Conservation (phyloP, 2,113 vertebrate genomes). For the Saccopteryx leptura region DNA sequence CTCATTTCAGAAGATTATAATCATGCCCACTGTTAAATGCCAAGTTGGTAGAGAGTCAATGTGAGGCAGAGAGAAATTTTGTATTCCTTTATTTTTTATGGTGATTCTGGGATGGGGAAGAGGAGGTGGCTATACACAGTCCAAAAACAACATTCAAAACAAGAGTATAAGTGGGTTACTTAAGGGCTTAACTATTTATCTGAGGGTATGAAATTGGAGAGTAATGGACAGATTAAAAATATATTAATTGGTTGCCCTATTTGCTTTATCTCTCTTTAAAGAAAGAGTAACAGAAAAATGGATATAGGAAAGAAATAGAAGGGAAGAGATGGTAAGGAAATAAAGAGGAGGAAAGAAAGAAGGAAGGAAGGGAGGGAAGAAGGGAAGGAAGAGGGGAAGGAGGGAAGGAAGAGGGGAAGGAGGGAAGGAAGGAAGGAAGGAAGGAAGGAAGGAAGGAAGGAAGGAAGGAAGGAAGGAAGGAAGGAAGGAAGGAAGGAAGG, state of each 20-base stretch:
- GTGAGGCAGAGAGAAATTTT: neutral
- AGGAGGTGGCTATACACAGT: neutral
- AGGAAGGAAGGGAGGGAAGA: neutral
- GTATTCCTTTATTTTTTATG: neutral
- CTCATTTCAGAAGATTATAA: slow-evolving; percentile 7
- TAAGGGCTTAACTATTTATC: neutral
- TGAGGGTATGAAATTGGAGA: neutral
- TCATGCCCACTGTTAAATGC: neutral
- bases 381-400: rapidly evolving
- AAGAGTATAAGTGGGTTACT: neutral
- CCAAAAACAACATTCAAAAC: neutral
- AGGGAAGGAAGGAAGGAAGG: too few relatives aligned
- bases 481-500: too few relatives aligned
- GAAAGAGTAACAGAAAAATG: neutral
- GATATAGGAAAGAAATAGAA: neutral
- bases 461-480: neutral
- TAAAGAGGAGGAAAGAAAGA: too few relatives aligned
- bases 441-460: neutral
- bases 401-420: too few relatives aligned
- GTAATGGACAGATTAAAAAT: neutral
- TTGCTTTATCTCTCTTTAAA: slow-evolving; percentile 7
- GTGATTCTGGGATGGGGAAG: neutral
- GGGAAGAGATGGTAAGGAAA: too few relatives aligned
- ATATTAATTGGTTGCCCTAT: neutral
- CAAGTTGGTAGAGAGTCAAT: neutral